phyloP scores from a whole-genome alignment of 2,113 vertebrate genomes.

The Gnathochromis pfefferi region DNA sequence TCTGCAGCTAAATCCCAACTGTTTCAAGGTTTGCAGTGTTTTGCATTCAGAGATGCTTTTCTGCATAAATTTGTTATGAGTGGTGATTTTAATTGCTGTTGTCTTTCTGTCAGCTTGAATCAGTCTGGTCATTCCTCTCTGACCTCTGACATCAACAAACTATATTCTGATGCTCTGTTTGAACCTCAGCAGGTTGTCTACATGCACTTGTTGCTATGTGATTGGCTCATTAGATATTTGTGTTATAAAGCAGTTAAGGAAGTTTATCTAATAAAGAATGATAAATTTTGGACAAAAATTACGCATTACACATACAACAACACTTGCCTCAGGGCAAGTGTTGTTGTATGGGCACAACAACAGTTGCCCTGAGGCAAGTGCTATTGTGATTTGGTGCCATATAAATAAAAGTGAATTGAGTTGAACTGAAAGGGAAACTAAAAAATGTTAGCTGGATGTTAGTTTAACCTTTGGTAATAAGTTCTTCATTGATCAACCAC shows the following conservation, averaged over 20 bases:
- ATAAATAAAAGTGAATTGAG: not conserved
- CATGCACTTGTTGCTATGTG: not conserved
- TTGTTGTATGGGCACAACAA: not conserved
- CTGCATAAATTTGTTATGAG: not conserved
- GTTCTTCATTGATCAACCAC: not conserved
- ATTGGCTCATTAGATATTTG: not conserved
- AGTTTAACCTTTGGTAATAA: not conserved
- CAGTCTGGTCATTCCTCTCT: not conserved
- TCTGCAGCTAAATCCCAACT: not conserved
- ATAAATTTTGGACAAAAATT: fast-evolving
- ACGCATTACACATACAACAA: fast-evolving
- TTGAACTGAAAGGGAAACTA: not conserved
- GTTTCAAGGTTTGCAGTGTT: not conserved
- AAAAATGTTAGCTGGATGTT: not conserved
- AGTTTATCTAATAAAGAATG: not conserved
- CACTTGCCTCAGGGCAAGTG: not conserved
- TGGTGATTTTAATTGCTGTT: not conserved
- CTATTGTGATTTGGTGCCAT: not conserved
- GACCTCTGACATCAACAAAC: not conserved
- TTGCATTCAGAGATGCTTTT: not conserved
- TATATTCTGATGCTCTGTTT: not conserved
- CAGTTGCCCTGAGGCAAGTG: not conserved
- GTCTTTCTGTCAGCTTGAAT: not conserved
- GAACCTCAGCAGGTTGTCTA: not conserved
- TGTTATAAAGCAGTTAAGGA: not conserved